Evolutionary conservation across 2,888 invertebrate species (phyloP).

Genomic region (Agrotis ipsilon): DNA sequence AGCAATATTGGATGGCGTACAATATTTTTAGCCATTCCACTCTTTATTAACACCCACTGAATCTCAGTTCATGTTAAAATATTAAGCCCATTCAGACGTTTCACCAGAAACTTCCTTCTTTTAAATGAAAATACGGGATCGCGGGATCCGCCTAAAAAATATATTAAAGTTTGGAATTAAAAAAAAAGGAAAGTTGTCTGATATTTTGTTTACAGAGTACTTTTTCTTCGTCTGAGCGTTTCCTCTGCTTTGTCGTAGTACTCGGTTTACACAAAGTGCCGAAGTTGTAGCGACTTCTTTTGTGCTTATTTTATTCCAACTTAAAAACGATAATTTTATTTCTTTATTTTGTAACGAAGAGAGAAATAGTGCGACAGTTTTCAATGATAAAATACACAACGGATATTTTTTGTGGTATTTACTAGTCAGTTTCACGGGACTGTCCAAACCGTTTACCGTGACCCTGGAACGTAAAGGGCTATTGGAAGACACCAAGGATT

Average conservation of each 20-base stretch:
- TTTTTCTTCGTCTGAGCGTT: conserved; percentile 39
- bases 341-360: conserved; percentile 2
- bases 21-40: conserved; percentile 47
- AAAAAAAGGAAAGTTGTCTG: conserved; percentile 55
- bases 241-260: conserved; percentile 21
- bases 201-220: conserved; percentile 50
- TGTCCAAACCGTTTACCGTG: too few species aligned
- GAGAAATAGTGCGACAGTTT: background rate
- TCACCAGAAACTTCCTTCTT: conserved; percentile 53
- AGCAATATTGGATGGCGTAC: conserved; percentile 40
- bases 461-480: too few species aligned
- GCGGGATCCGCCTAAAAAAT: conserved; percentile 43
- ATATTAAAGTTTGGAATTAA: conserved; percentile 64
- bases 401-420: too few species aligned
- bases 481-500: too few species aligned
- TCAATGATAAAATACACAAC: too few species aligned
- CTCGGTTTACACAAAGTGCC: conserved; percentile 29
- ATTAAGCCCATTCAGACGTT: conserved; percentile 65
- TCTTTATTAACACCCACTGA: conserved; percentile 65
- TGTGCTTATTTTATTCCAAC: conserved; percentile 14
- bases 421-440: too few species aligned
- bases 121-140: conserved; percentile 59
- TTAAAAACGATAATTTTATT: conserved; percentile 14
- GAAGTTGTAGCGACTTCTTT: conserved; percentile 34
- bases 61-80: conserved; percentile 63